phyloP scores from a whole-genome alignment of 2,113 vertebrate species.

The Alethe diademata region DNA sequence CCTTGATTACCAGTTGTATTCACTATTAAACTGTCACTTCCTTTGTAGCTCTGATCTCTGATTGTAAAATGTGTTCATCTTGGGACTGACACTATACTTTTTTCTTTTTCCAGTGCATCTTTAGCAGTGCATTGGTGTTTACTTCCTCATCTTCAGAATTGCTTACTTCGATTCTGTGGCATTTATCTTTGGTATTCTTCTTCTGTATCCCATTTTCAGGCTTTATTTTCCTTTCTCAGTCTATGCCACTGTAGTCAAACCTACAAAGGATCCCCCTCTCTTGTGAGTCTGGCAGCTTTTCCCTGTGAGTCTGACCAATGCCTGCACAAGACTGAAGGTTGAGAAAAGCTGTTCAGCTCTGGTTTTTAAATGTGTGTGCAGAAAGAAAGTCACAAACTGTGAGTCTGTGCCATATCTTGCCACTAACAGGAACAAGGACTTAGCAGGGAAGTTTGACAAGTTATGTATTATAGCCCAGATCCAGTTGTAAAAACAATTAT shows the following conservation, averaged over 20 bases:
- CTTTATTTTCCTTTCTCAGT: background rate
- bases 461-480: background rate
- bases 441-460: background rate
- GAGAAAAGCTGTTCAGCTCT: background rate
- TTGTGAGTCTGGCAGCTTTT: background rate
- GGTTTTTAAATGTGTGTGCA: background rate
- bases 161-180: background rate
- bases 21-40: background rate
- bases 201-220: background rate
- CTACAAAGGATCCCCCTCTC: background rate
- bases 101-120: background rate
- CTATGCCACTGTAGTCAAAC: background rate
- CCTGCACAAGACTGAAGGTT: background rate
- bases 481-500: background rate
- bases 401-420: background rate
- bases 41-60: constrained; percentile 32
- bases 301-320: background rate
- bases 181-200: background rate
- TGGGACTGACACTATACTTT: background rate
- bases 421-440: background rate
- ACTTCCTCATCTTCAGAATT: background rate
- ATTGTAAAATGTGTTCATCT: constrained; percentile 25
- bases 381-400: background rate
- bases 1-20: constrained; percentile 33
- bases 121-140: background rate